phyloP scores from a whole-genome alignment of 2,797 vertebrate genomes.

The Pseudotriccus pelzelni region DNA sequence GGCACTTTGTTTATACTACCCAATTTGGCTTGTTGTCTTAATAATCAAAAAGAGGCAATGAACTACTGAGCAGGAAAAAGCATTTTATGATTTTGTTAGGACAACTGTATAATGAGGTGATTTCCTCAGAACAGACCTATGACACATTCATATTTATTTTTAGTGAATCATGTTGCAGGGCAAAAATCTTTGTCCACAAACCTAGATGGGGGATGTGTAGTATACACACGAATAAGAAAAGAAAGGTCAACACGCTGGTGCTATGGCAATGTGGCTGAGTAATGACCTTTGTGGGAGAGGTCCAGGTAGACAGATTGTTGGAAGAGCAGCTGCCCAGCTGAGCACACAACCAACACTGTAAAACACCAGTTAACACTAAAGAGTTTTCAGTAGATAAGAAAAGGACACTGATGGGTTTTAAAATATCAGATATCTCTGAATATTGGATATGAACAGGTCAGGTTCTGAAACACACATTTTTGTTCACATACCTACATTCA shows the following conservation, averaged over 20 bases:
- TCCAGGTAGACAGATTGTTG: neutral
- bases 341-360: neutral
- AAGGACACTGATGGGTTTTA: neutral
- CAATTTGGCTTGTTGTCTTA: neutral
- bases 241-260: neutral
- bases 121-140: constrained; percentile 16
- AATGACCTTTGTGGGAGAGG: neutral
- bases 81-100: neutral
- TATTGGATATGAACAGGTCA: neutral
- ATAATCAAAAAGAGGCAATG: neutral
- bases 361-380: neutral
- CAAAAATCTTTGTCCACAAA: neutral
- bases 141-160: constrained; percentile 9
- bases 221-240: neutral
- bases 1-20: neutral
- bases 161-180: neutral
- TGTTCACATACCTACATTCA: neutral
- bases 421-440: neutral
- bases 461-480: accelerated
- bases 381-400: neutral
- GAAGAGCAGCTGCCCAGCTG: neutral
- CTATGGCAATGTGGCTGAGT: neutral
- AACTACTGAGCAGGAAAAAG: neutral
- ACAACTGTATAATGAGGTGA: neutral
- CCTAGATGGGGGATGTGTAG: neutral